A percentile compares a stretch with the other conserved stretches of the same genome.
phyloP scores from a whole-genome alignment of 2,113 vertebrate genomes.

The Leucopsar rothschildi region DNA sequence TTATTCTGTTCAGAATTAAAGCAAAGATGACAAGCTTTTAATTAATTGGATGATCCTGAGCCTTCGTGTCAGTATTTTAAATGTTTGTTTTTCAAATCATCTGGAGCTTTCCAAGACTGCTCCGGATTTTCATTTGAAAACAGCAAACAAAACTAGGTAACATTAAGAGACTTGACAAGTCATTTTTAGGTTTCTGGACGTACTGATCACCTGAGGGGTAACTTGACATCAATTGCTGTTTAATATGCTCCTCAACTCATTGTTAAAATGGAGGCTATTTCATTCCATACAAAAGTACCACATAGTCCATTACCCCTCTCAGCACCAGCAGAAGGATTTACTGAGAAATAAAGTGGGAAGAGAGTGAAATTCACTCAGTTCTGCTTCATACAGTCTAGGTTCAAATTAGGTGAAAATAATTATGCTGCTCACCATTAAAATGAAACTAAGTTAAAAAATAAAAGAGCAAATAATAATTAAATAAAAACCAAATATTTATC shows the following conservation, averaged over 20 bases:
- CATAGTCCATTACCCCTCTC: background rate
- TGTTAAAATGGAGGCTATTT: background rate
- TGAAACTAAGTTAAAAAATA: background rate
- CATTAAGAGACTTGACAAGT: background rate
- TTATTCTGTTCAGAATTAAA: constrained; percentile 28
- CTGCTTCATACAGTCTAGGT: background rate
- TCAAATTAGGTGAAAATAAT: background rate
- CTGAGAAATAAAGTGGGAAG: background rate
- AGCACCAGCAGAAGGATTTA: background rate
- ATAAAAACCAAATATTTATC: background rate
- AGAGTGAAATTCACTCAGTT: background rate
- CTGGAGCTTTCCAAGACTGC: background rate
- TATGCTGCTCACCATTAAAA: background rate
- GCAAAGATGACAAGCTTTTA: constrained; percentile 25
- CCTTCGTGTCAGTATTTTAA: background rate
- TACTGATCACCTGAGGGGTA: background rate
- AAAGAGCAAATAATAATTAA: background rate
- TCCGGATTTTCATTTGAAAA: background rate
- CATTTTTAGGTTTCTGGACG: background rate
- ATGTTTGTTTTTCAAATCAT: background rate
- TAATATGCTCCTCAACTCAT: background rate
- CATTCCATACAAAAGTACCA: background rate
- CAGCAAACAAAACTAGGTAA: background rate
- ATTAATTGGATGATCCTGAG: background rate
- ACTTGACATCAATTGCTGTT: background rate